Conservation (phyloP, 1,140 invertebrate genomes). For the Mylabris phalerata region DNA sequence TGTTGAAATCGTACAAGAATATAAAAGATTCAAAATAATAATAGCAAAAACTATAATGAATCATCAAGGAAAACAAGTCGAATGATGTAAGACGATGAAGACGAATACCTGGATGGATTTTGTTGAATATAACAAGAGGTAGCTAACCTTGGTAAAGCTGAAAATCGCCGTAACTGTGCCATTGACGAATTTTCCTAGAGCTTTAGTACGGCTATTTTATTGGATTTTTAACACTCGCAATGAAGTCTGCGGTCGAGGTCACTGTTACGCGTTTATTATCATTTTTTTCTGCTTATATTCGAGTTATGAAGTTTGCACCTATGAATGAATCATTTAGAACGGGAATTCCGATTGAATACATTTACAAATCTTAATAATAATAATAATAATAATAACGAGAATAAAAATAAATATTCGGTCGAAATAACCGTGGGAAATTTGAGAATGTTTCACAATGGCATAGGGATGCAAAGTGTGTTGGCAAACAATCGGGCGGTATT, state of each 20-base stretch:
- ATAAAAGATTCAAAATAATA: slow-evolving; percentile 21
- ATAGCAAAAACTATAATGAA: slow-evolving; percentile 25
- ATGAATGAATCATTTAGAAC: no score
- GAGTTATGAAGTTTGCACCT: no score
- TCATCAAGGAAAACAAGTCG: slow-evolving; percentile 31
- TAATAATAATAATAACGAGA: neutral
- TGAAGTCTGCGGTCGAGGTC: neutral
- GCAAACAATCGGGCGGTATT: slow-evolving; percentile 24
- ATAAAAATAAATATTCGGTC: no score
- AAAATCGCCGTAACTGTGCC: slow-evolving; percentile 9
- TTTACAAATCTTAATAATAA: neutral
- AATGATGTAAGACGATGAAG: slow-evolving; percentile 19
- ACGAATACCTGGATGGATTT: neutral
- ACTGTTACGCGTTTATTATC: neutral
- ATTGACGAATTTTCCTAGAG: slow-evolving; percentile 13
- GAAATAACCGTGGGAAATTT: no score
- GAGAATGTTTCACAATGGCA: slow-evolving; percentile 9
- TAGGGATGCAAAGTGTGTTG: slow-evolving; percentile 29
- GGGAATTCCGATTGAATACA: no score
- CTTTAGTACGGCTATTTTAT: neutral
- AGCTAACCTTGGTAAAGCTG: slow-evolving; percentile 9
- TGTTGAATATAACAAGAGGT: neutral
- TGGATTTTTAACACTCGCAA: no score
- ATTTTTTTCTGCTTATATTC: no score
- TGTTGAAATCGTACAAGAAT: slow-evolving; percentile 8